Base-by-base conservation (phyloP, 2,113 vertebrate species). In the Mola mola region DNA sequence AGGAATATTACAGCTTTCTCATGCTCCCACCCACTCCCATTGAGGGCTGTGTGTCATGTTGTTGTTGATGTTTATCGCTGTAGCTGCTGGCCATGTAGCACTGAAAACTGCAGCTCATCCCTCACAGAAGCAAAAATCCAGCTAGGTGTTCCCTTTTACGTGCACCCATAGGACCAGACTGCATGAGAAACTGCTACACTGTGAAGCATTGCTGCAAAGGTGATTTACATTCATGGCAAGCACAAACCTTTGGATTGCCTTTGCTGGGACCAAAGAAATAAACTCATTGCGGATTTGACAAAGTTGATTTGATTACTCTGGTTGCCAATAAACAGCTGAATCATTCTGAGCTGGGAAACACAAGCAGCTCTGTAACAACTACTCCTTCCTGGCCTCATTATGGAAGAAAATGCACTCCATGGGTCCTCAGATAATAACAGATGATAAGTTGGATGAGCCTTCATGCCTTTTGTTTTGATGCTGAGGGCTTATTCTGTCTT, bases 371-470 rank as follows among this genome's bases (percentile, higher is more conserved):
- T 53, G 44, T 36, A 59, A 43, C 55, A 53, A 21, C 73, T 68
- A 34, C 47, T 82, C 78, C 67, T 84, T 67, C 61, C 46, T 68
- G 73, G 76, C 73, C 75, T 83, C 71, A 87, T 83, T 83, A 82
- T 24, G 31, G 55, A 60, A 29, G 29, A 42, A 60, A 28, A 46
- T 66, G 22, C 13, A 46, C 49, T 68, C 69, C 40, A 42, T 68
- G 47, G 64, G 58, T 66, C 66, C 62, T 74, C 55, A 20, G 59
- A 83, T 76, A 64, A 80, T 59, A 71, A 43, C 49, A 15, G 3
- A 22, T 51, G 19, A 53, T 52, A 65, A 65, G 47, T 79, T 68
- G 46, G 51, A 75, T 36, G 62, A 72, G 56, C 65, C 43, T 22
- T 40, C 44, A 38, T 15, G 43, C 51, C 28, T 41, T 17, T 52